Evolutionary conservation across 2,113 vertebrate species (phyloP).

Genomic region (Heterocephalus glaber): DNA sequence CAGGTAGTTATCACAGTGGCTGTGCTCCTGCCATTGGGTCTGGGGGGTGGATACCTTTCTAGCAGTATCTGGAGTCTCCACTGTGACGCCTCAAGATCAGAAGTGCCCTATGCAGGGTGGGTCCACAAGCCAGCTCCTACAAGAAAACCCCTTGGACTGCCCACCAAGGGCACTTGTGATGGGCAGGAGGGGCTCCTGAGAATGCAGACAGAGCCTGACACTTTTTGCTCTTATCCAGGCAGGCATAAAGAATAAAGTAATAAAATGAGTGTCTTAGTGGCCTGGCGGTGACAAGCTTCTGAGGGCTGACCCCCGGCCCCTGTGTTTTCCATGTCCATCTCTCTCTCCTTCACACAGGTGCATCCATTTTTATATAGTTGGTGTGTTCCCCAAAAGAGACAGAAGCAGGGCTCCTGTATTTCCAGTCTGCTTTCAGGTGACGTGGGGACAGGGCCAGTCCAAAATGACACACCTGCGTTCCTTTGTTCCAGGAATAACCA

Average conservation of each 20-base stretch:
- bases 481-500: slow-evolving; percentile 39
- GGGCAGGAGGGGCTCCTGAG: background rate
- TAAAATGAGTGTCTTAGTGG: background rate
- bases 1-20: background rate
- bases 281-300: background rate
- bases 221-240: background rate
- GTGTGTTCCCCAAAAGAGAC: slow-evolving; percentile 50
- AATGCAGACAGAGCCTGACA: background rate
- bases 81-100: background rate
- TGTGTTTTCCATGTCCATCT: background rate
- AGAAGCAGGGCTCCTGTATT: slow-evolving; percentile 23
- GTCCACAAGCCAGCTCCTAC: background rate
- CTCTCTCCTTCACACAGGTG: background rate
- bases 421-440: background rate
- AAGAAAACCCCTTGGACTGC: background rate
- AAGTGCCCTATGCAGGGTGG: background rate
- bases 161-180: background rate
- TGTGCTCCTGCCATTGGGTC: accelerated
- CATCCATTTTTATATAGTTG: background rate
- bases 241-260: background rate
- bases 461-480: background rate
- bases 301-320: background rate
- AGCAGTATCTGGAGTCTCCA: background rate
- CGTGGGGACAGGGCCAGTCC: slow-evolving; percentile 2
- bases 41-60: background rate